phyloP scores from a whole-genome alignment of 1,140 invertebrate genomes.

The Zaprionus kolodkinae region DNA sequence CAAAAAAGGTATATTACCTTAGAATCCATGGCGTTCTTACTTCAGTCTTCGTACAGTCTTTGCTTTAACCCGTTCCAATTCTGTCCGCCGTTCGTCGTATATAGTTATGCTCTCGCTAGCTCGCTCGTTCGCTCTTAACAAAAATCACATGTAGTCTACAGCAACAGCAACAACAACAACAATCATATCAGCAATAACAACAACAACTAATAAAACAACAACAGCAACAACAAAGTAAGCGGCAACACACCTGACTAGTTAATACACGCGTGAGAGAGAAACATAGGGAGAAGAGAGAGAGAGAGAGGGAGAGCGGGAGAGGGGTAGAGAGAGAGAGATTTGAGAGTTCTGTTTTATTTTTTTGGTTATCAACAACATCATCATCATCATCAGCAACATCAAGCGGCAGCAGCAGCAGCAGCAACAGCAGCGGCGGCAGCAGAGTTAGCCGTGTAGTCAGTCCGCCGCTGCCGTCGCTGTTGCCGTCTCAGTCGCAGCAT shows the following conservation, averaged over 20 bases:
- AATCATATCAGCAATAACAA: constrained; percentile 8
- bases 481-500: constrained; percentile 53
- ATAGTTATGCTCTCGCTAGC: constrained; percentile 39
- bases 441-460: constrained; percentile 29
- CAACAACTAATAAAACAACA: constrained; percentile 7
- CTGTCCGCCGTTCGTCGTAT: constrained; percentile 78
- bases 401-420: constrained; percentile 30
- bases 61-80: constrained; percentile 85
- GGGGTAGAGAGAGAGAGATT: constrained; percentile 10
- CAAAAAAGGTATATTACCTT: constrained; percentile 84
- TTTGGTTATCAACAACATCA: constrained; percentile 26
- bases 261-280: constrained; percentile 5
- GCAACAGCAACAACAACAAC: constrained; percentile 15
- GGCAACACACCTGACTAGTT: constrained; percentile 19
- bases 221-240: constrained; percentile 9
- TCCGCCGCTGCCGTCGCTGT: constrained; percentile 21
- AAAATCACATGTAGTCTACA: constrained; percentile 58
- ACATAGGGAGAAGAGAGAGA: neutral
- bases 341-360: constrained; percentile 25
- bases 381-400: constrained; percentile 47
- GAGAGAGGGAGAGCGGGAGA: neutral
- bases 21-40: constrained; percentile 84
- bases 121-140: constrained; percentile 77
- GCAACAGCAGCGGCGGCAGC: constrained; percentile 16
- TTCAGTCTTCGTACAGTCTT: constrained; percentile 85